Base-by-base conservation (phyloP, 2,113 vertebrate genomes). In the Macrotus californicus region DNA sequence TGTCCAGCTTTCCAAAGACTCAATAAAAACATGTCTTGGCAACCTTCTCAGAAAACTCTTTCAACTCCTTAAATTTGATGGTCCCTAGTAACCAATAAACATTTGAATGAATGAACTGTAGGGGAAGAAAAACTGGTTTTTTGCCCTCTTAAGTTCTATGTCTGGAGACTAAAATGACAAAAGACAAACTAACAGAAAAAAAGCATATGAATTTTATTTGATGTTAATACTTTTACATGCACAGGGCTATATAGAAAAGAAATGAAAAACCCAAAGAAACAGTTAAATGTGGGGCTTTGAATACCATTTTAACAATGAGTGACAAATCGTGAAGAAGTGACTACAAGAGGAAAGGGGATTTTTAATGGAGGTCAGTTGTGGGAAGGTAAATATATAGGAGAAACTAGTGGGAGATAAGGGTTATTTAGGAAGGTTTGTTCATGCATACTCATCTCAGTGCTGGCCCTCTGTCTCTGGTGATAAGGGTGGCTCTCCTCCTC, bases 11-110 rank as follows among this genome's bases (percentile, higher is more conserved):
- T 95, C 50, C 48, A 67, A 92, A 94, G n/a, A 2, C 67, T 93
- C n/a, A 34, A 89, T 83, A 83, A 88, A 95, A 93, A 79, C 36
- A 39, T 64, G 56, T 89, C 77, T 90, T 90, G 34, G 72, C 80
- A 81, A 34, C 18, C n/a, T 67, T 56, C 34, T 92, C 67, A 66
- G 46, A 85, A 96, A 90, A 59, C 31, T 64, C 43, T 91, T 87
- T 82, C 24, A 89, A 72, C 50, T 90, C 36, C 26, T 92, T 81
- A 72, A 87, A 34, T 73, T 52, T 59, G 12, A 88, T 76, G 76
- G 59, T 76, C 24, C 34, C 56, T 92, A 72, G 52, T 81, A 95
- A 87, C 7, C 36, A 89, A 93, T 52, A 72, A 83, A 89, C 29
- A 66, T 36, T 72, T 77, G 39, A 92, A 92, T 48, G 50, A 93